phyloP scores from a whole-genome alignment of 2,888 invertebrate species.

The Metopia argyrocephala region DNA sequence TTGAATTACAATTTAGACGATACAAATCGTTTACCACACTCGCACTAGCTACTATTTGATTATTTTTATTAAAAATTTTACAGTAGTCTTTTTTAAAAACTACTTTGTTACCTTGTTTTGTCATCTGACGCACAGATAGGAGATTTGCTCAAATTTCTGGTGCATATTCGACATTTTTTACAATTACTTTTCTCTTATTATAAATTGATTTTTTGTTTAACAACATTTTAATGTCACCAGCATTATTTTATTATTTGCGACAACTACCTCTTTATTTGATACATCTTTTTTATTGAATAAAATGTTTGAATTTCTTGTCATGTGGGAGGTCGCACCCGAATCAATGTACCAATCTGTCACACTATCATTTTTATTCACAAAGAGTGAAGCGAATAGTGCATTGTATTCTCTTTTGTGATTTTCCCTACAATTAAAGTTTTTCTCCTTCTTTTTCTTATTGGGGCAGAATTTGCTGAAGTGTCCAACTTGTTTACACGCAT shows the following conservation, averaged over 20 bases:
- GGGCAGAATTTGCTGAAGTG: too few relatives aligned
- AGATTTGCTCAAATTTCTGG: not conserved
- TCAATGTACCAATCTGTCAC: not conserved
- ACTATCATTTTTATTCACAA: too few relatives aligned
- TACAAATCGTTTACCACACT: conserved; percentile 1
- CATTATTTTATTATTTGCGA: not conserved
- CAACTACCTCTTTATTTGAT: not conserved
- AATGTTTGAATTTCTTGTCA: not conserved
- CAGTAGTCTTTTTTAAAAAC: conserved; percentile 1
- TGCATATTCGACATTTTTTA: not conserved
- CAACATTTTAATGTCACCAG: not conserved
- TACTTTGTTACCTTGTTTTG: not conserved
- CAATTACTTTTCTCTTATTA: not conserved
- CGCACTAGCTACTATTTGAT: not conserved
- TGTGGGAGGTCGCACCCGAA: not conserved
- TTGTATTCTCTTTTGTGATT: too few relatives aligned
- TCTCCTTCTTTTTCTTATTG: too few relatives aligned
- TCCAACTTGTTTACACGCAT: too few relatives aligned
- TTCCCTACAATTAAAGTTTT: too few relatives aligned
- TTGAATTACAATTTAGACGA: not conserved
- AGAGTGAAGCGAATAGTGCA: too few relatives aligned
- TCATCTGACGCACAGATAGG: conserved; percentile 6
- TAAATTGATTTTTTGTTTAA: not conserved
- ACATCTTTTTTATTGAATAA: not conserved
- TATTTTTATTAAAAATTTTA: not conserved